Conservation (phyloP, 2,797 vertebrate species). For the Spinus olivaceus region DNA sequence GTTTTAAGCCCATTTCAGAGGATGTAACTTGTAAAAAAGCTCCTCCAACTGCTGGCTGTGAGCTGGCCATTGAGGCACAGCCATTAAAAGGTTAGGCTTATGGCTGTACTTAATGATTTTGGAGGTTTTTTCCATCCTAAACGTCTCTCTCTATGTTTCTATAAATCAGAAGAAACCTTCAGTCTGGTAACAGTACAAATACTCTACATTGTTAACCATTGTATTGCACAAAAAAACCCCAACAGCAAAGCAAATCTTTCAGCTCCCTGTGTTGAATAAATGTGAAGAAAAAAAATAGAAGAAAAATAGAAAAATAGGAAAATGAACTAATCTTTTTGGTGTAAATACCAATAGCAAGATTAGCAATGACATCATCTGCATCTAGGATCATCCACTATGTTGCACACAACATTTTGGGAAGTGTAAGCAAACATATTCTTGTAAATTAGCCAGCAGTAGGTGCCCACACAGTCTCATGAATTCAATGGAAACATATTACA, state of each 20-base stretch:
- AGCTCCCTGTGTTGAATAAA: background rate
- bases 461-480: background rate
- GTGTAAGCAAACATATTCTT: background rate
- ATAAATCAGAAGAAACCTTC: background rate
- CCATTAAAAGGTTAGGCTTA: background rate
- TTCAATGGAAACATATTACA: background rate
- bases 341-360: background rate
- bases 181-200: background rate
- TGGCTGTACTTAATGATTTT: background rate
- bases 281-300: background rate
- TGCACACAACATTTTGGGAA: background rate
- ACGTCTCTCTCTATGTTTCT: background rate
- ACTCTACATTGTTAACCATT: background rate
- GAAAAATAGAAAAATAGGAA: background rate
- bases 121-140: background rate
- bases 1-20: background rate
- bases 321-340: background rate
- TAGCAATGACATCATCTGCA: background rate
- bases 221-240: rapidly evolving
- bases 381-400: background rate
- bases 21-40: background rate
- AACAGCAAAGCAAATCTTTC: background rate
- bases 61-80: background rate
- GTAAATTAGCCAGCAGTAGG: background rate
- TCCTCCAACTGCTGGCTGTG: background rate